Conservation (phyloP, 2,113 vertebrate genomes). For the Rhinopithecus roxellana region DNA sequence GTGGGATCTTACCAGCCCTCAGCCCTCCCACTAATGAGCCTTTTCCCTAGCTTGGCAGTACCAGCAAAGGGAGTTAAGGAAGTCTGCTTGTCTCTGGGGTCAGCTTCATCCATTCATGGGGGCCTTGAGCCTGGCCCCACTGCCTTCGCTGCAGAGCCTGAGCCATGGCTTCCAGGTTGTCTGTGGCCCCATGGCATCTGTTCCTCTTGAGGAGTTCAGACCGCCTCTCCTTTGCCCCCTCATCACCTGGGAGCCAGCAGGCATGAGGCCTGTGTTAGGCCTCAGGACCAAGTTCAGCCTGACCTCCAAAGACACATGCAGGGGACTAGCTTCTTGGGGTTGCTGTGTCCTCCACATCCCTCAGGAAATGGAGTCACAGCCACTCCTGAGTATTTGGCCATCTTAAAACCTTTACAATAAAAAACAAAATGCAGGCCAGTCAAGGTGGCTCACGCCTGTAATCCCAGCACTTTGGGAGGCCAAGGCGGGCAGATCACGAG, state of each 20-base stretch:
- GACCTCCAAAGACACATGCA: not conserved
- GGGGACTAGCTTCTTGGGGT: not conserved
- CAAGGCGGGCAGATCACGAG: too few relatives aligned
- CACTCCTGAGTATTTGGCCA: not conserved
- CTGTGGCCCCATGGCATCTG: not conserved
- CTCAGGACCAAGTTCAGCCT: not conserved
- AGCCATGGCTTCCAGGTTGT: not conserved
- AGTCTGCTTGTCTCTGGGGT: not conserved
- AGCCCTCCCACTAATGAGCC: not conserved
- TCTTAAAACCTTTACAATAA: not conserved
- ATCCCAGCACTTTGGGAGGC: too few relatives aligned
- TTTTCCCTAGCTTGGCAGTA: not conserved
- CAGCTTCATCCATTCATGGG: not conserved
- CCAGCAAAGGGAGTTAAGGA: not conserved
- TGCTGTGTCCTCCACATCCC: not conserved
- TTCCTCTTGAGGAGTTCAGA: not conserved
- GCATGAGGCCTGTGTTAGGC: not conserved
- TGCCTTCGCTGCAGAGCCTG: not conserved
- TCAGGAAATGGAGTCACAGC: not conserved
- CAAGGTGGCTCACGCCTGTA: too few relatives aligned
- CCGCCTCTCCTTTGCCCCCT: not conserved
- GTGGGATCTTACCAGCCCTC: not conserved
- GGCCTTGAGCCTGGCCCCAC: not conserved
- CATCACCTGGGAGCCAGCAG: not conserved
- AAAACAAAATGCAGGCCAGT: not conserved